phyloP scores from a whole-genome alignment of 2,888 invertebrate species.

The Molorchus minor region DNA sequence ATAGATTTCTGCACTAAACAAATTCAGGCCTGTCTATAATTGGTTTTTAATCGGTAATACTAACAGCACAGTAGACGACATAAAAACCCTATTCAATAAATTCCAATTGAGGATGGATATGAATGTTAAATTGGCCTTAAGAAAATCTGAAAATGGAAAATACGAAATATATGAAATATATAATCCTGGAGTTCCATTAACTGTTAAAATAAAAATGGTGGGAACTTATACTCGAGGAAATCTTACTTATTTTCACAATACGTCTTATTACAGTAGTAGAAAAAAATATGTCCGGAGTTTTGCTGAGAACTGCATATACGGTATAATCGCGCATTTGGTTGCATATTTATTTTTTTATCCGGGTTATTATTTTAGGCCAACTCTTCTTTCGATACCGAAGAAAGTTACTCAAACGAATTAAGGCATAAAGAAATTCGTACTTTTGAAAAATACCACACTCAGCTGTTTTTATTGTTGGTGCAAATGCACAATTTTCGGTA shows the following conservation, averaged over 20 bases:
- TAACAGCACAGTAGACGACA: background rate
- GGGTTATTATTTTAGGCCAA: slow-evolving; percentile 26
- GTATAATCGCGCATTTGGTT: slow-evolving; percentile 31
- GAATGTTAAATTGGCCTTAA: slow-evolving; percentile 38
- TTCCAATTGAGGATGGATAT: slow-evolving; percentile 44
- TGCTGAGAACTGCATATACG: slow-evolving; percentile 45
- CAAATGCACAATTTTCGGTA: slow-evolving; percentile 52
- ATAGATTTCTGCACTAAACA: slow-evolving; percentile 28
- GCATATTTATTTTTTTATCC: background rate
- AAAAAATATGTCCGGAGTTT: slow-evolving; percentile 46
- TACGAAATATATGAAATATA: slow-evolving; percentile 45
- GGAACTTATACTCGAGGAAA: background rate
- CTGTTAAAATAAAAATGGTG: slow-evolving; percentile 13
- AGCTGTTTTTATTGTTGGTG: slow-evolving; percentile 46
- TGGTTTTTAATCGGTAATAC: slow-evolving; percentile 34
- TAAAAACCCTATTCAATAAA: slow-evolving; percentile 22
- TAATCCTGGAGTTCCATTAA: slow-evolving; percentile 40
- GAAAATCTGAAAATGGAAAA: background rate
- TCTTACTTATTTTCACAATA: background rate
- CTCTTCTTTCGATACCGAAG: slow-evolving; percentile 30
- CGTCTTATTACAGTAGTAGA: slow-evolving; percentile 45
- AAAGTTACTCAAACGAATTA: slow-evolving; percentile 6
- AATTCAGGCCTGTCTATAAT: slow-evolving; percentile 46
- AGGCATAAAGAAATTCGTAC: slow-evolving; percentile 37
- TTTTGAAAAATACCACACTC: slow-evolving; percentile 49